phyloP scores from a whole-genome alignment of 2,797 vertebrate species.

The Poeciliopsis paucimaculata region DNA sequence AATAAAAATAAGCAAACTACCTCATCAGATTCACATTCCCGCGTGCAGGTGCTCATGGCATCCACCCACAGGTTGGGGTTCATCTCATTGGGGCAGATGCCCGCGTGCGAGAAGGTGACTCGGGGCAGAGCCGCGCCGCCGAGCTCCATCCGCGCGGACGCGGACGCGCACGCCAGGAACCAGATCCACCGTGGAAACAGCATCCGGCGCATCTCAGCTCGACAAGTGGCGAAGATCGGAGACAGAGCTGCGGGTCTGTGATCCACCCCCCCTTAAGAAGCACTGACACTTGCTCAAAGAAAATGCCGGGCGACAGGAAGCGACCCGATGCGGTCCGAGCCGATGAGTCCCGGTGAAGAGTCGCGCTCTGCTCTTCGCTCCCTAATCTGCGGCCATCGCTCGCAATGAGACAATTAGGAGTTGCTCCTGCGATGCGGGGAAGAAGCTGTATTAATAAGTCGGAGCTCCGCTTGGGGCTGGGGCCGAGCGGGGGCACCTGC shows the following conservation, averaged over 20 bases:
- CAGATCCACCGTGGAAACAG: constrained; percentile 85
- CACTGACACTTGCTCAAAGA: neutral
- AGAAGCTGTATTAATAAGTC: constrained; percentile 74
- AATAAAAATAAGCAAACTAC: constrained; percentile 65
- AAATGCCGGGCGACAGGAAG: neutral
- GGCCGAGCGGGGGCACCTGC: constrained; percentile 90
- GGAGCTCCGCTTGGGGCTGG: constrained; percentile 76
- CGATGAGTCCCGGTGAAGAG: constrained; percentile 36
- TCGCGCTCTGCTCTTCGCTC: constrained; percentile 71
- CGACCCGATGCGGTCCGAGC: constrained; percentile 27
- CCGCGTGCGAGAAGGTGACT: constrained; percentile 87
- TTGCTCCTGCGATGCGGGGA: constrained; percentile 85
- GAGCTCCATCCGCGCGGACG: constrained; percentile 75
- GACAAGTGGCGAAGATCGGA: constrained; percentile 9
- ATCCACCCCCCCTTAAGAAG: neutral
- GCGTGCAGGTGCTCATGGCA: constrained; percentile 95
- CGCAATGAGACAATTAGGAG: constrained; percentile 85
- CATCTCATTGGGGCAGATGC: constrained; percentile 98
- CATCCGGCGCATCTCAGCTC: constrained; percentile 82
- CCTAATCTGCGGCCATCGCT: constrained; percentile 47
- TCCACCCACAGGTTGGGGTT: constrained; percentile 99
- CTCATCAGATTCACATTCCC: constrained; percentile 93
- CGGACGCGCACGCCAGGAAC: constrained; percentile 79
- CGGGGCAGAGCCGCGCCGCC: constrained; percentile 77
- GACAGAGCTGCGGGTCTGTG: constrained; percentile 9